Evolutionary conservation across 2,888 invertebrate species (phyloP).

Genomic region (Orthonychiurus folsomi): DNA sequence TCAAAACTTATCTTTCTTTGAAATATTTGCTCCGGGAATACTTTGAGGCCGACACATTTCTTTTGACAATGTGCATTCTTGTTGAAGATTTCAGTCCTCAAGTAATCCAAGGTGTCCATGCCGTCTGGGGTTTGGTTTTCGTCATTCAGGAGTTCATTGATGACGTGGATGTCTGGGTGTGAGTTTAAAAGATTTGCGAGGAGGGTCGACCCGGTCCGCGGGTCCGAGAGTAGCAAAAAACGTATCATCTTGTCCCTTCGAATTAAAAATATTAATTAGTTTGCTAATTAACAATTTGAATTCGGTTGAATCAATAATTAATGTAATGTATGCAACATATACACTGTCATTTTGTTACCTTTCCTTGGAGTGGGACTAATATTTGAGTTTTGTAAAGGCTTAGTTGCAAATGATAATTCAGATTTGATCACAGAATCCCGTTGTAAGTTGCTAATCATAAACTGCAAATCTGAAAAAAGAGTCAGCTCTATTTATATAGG

Average conservation of each 20-base stretch:
- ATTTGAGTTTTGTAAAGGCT: too few species aligned
- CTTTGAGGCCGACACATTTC: conserved; percentile 22
- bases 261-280: background rate
- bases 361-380: too few species aligned
- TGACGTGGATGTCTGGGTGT: conserved; percentile 22
- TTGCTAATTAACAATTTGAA: too few species aligned
- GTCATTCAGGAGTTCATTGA: conserved; percentile 21
- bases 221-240: conserved; percentile 19
- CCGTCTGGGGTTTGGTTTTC: conserved; percentile 13
- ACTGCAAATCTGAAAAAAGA: too few species aligned
- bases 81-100: conserved; percentile 5
- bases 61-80: background rate
- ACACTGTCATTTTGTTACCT: too few species aligned
- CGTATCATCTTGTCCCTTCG: background rate
- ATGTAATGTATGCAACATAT: too few species aligned
- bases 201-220: conserved; percentile 22
- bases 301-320: too few species aligned
- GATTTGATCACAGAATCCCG: too few species aligned
- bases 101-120: conserved; percentile 11
- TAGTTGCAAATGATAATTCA: too few species aligned
- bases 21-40: conserved; percentile 26
- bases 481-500: too few species aligned
- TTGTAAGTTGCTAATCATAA: too few species aligned
- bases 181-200: conserved; percentile 19
- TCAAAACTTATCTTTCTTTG: conserved; percentile 14